Evolutionary conservation across 1,140 invertebrate species (phyloP).

Genomic region (Cotesia typhae): DNA sequence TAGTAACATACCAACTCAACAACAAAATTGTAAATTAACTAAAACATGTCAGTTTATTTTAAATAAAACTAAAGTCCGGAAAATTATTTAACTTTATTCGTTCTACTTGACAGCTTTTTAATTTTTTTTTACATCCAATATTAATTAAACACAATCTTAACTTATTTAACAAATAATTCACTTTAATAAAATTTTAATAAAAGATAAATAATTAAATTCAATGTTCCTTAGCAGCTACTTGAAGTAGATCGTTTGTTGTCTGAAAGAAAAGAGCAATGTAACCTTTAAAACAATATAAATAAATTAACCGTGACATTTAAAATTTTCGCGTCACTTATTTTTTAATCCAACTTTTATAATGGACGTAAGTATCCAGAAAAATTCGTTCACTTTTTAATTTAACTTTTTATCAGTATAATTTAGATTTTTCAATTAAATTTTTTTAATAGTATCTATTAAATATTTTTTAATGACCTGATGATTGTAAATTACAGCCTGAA

Average conservation of each 20-base stretch:
- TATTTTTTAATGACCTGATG: too few species aligned
- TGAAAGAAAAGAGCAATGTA: neutral
- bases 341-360: constrained; percentile 6
- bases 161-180: too few species aligned
- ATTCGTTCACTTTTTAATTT: neutral
- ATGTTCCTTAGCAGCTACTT: too few species aligned
- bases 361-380: constrained; percentile 19
- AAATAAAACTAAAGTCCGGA: neutral
- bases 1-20: neutral
- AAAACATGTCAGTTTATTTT: neutral
- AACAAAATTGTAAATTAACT: neutral
- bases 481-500: too few species aligned
- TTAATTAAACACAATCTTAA: too few species aligned
- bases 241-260: too few species aligned
- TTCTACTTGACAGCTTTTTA: too few species aligned
- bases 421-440: constrained; percentile 8
- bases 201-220: too few species aligned
- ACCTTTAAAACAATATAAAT: constrained; percentile 1
- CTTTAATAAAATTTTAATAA: too few species aligned
- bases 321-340: neutral
- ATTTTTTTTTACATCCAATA: too few species aligned
- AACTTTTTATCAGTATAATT: neutral
- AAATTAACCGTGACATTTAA: constrained; percentile 18
- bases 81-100: too few species aligned
- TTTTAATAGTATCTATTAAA: neutral